A percentile compares a stretch with the other conserved stretches of the same genome.
Conservation (phyloP, 2,797 vertebrate genomes). For the Phataginus tetradactyla region DNA sequence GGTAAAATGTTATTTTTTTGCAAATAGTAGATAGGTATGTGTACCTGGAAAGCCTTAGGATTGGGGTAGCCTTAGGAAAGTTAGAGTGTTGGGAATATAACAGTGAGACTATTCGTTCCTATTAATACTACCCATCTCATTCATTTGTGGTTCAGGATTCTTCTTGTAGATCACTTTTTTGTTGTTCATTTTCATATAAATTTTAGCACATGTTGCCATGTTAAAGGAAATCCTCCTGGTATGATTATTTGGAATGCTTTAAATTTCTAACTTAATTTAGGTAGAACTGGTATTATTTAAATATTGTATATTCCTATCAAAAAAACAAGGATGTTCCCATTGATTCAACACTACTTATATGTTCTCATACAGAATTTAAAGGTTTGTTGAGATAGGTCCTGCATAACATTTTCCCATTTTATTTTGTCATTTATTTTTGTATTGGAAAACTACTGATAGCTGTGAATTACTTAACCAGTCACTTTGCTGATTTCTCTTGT, state of each 20-base stretch:
- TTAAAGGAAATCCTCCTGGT: neutral
- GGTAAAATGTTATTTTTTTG: too few species aligned
- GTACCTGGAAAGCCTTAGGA: too few species aligned
- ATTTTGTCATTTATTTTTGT: neutral
- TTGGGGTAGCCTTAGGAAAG: too few species aligned
- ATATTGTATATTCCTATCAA: neutral
- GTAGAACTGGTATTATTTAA: neutral
- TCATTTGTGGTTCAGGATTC: neutral
- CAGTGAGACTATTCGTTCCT: neutral
- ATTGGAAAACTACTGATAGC: neutral
- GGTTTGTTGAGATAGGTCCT: neutral
- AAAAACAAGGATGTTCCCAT: neutral
- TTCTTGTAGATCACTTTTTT: neutral
- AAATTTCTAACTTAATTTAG: neutral
- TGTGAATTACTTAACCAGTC: constrained; percentile 7
- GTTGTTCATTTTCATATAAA: neutral
- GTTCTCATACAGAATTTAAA: neutral
- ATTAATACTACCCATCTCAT: neutral
- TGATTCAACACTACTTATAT: neutral
- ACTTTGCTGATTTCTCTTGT: neutral
- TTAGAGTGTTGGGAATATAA: too few species aligned
- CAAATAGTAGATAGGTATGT: too few species aligned
- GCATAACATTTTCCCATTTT: neutral
- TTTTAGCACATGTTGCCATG: neutral
- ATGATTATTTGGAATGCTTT: neutral